Percentiles rank a stretch among this genome's conserved stretches.
Conservation (phyloP, 2,888 invertebrate species). For the Choreutis nemorana region DNA sequence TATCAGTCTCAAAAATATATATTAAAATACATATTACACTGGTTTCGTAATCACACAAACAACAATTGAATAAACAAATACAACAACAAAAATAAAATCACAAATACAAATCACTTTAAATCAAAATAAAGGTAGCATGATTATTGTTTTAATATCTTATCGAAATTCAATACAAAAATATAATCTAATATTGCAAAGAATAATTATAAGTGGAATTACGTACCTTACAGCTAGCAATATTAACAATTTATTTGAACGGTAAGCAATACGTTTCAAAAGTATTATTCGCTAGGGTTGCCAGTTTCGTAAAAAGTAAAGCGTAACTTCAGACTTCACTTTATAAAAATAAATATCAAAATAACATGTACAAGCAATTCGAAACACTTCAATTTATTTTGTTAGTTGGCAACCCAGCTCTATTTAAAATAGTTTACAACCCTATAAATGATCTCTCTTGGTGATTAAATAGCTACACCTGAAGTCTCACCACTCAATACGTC, state of each 20-base stretch:
- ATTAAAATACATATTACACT: constrained; percentile 16
- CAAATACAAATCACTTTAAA: constrained; percentile 24
- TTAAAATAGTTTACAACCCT: constrained; percentile 36
- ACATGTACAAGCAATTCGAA: neutral
- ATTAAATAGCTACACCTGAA: constrained; percentile 38
- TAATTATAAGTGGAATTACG: constrained; percentile 35
- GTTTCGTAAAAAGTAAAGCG: constrained; percentile 27
- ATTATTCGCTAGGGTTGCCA: constrained; percentile 34
- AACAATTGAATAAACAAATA: constrained; percentile 36
- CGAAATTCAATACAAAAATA: constrained; percentile 48
- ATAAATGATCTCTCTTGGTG: constrained; percentile 55
- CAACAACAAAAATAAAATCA: constrained; percentile 48
- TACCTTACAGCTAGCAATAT: constrained; percentile 51
- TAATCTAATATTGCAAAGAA: constrained; percentile 49
- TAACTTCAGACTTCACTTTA: constrained; percentile 15
- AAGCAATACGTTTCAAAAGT: constrained; percentile 55
- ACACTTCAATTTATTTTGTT: constrained; percentile 10
- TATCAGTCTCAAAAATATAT: constrained; percentile 32
- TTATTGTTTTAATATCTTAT: too few species aligned
- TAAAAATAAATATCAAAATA: neutral
- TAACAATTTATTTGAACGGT: constrained; percentile 49
- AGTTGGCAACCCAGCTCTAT: constrained; percentile 39
- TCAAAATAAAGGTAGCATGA: constrained; percentile 14
- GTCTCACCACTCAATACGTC: constrained; percentile 11
- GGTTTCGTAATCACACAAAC: constrained; percentile 19